phyloP scores from a whole-genome alignment of 1,140 invertebrate genomes.

The Rhyacophila brunnea region DNA sequence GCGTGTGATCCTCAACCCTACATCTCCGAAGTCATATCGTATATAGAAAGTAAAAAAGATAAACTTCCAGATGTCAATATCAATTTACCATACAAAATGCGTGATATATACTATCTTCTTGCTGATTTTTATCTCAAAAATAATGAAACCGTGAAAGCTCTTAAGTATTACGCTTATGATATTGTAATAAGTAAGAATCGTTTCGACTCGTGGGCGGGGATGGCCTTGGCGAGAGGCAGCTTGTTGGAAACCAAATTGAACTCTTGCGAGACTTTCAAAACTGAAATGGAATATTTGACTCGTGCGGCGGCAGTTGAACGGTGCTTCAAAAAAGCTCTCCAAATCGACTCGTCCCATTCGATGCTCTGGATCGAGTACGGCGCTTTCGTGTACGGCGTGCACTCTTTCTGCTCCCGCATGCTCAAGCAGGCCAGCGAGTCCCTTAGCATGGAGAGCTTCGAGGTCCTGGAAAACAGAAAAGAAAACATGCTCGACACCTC shows the following conservation, averaged over 20 bases:
- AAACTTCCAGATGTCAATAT: constrained; percentile 53
- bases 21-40: constrained; percentile 62
- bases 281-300: constrained; percentile 69
- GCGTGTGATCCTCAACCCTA: constrained; percentile 62
- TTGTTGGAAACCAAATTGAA: constrained; percentile 81
- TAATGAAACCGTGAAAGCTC: constrained; percentile 73
- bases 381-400: constrained; percentile 80
- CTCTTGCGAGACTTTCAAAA: constrained; percentile 64
- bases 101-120: constrained; percentile 83
- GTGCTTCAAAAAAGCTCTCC: constrained; percentile 76
- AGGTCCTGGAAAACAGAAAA: constrained; percentile 71
- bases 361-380: constrained; percentile 89
- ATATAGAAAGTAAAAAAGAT: constrained; percentile 61
- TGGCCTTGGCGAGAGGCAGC: constrained; percentile 79
- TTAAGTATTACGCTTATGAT: constrained; percentile 82
- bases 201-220: constrained; percentile 89
- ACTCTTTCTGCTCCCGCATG: constrained; percentile 82
- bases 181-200: constrained; percentile 74
- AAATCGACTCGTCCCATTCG: constrained; percentile 67
- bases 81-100: constrained; percentile 56
- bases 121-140: constrained; percentile 91
- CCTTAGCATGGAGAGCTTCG: constrained; percentile 76
- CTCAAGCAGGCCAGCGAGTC: constrained; percentile 77
- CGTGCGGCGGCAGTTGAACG: constrained; percentile 69
- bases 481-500: constrained; percentile 76